Percentiles rank a stretch among this genome's conserved stretches.
These are phyloP conservation scores for Augochlora pura DNA, from an alignment of 1,140 invertebrate species.

Conservation along the genomic window DNA sequence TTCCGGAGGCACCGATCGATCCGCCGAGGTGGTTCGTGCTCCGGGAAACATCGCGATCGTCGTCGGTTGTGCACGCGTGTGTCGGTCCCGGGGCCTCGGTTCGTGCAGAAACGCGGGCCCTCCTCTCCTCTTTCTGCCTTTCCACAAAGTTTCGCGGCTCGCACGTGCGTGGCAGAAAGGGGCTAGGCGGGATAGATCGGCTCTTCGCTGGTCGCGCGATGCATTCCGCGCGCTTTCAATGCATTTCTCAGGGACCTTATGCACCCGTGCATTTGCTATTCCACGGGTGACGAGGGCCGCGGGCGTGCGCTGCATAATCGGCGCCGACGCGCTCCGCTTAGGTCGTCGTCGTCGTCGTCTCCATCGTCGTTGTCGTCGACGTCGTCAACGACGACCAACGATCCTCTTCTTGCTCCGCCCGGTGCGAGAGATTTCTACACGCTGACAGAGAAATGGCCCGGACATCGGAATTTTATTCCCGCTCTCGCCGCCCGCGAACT, in stretches of 20 bases:
- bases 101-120: slow-evolving; percentile 41
- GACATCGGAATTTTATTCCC: neutral
- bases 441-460: slow-evolving; percentile 10
- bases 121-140: slow-evolving; percentile 22
- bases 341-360: slow-evolving; percentile 40
- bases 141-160: slow-evolving; percentile 57
- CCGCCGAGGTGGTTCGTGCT: neutral
- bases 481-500: neutral
- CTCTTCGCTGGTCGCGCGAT: slow-evolving; percentile 31
- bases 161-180: slow-evolving; percentile 66
- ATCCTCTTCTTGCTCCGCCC: slow-evolving; percentile 1
- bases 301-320: slow-evolving; percentile 74
- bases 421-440: slow-evolving; percentile 27
- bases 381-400: slow-evolving; percentile 6
- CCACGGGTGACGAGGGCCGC: slow-evolving; percentile 72
- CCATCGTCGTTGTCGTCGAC: slow-evolving; percentile 33
- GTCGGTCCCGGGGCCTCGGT: slow-evolving; percentile 6
- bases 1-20: no score
- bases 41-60: slow-evolving; percentile 20
- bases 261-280: slow-evolving; percentile 75
- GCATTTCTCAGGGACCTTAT: slow-evolving; percentile 75
- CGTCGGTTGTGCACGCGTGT: neutral
- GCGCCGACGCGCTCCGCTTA: slow-evolving; percentile 43
- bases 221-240: slow-evolving; percentile 45
- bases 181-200: slow-evolving; percentile 73